Conservation (phyloP, 2,888 invertebrate genomes). For the Bombylius discolor region DNA sequence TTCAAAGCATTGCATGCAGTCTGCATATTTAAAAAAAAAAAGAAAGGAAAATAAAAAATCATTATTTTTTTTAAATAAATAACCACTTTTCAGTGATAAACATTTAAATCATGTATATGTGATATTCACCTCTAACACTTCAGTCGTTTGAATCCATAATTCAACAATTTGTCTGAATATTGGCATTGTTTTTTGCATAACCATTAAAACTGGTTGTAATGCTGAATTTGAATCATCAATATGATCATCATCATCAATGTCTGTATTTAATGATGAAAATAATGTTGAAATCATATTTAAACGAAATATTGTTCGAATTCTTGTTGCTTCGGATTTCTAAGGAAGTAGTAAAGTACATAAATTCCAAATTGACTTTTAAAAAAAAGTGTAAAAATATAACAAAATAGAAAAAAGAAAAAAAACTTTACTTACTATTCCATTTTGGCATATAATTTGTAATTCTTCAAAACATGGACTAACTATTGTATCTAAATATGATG, state of each 20-base stretch:
- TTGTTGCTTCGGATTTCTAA: conserved; percentile 39
- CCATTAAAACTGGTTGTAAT: conserved; percentile 44
- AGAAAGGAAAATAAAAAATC: too few relatives aligned
- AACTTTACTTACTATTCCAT: conserved; percentile 37
- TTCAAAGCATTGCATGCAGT: conserved; percentile 61
- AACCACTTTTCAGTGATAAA: too few relatives aligned
- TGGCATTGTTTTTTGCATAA: conserved; percentile 49
- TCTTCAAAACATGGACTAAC: conserved; percentile 53
- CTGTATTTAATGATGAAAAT: conserved; percentile 46
- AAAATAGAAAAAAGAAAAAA: not conserved
- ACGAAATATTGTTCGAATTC: conserved; percentile 44
- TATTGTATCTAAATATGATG: conserved; percentile 55
- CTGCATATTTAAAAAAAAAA: conserved; percentile 34
- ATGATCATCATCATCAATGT: conserved; percentile 28
- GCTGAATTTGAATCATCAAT: conserved; percentile 26
- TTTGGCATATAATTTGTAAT: conserved; percentile 41
- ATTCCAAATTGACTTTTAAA: not conserved
- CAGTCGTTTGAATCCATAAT: conserved; percentile 51
- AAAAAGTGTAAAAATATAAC: not conserved
- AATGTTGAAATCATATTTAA: conserved; percentile 56
- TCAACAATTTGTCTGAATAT: conserved; percentile 46
- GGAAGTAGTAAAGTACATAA: conserved; percentile 17
- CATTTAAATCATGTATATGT: not conserved
- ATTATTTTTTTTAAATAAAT: too few relatives aligned
- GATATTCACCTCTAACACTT: conserved; percentile 33